phyloP scores from a whole-genome alignment of 2,113 vertebrate species.

The Equus quagga region DNA sequence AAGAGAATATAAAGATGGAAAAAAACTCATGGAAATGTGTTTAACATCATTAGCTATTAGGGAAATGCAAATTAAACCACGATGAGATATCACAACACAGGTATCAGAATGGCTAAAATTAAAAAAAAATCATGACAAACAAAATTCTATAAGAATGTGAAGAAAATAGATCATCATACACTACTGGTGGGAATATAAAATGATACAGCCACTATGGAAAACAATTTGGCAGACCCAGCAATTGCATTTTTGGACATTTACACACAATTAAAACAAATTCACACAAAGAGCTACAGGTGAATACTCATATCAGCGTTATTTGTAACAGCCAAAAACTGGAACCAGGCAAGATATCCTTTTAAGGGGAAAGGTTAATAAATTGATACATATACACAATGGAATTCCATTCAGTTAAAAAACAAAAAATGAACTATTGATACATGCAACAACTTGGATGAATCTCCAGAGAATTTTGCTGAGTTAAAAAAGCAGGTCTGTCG shows the following conservation, averaged over 20 bases:
- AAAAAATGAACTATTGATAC: no score
- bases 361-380: background rate
- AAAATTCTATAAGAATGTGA: background rate
- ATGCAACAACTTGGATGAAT: no score
- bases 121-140: background rate
- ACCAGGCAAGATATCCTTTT: background rate
- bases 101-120: background rate
- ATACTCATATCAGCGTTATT: background rate
- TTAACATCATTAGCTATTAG: no score
- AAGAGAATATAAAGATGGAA: no score
- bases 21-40: no score
- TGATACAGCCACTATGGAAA: background rate
- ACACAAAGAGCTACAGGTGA: no score
- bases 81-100: background rate
- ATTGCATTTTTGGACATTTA: background rate
- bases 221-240: background rate
- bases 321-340: background rate
- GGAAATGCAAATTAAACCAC: background rate
- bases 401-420: background rate
- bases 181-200: no score
- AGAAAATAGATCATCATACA: background rate
- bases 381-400: background rate
- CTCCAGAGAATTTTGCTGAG: no score
- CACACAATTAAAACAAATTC: background rate
- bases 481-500: no score